phyloP scores from a whole-genome alignment of 2,113 vertebrate species.

The Sorex fumeus region DNA sequence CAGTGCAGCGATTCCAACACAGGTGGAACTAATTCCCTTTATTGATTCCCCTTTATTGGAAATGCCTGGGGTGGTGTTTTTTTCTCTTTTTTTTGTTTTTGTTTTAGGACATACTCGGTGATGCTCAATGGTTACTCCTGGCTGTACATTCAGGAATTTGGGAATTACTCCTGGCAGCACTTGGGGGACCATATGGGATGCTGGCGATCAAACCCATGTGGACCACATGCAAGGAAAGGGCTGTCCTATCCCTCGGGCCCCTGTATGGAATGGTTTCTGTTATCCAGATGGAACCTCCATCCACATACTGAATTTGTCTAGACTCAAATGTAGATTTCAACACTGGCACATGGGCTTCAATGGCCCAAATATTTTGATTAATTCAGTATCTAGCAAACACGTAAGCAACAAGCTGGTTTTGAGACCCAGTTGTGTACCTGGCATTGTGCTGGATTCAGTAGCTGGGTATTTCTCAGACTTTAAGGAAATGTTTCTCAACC shows the following conservation, averaged over 20 bases:
- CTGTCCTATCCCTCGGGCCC: no score
- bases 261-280: neutral
- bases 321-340: slow-evolving; percentile 44
- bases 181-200: no score
- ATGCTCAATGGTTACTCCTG: no score
- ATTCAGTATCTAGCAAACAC: neutral
- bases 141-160: no score
- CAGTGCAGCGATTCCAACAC: neutral
- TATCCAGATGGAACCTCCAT: neutral
- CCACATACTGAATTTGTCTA: neutral
- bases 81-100: no score
- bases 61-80: neutral
- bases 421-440: neutral
- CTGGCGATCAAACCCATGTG: no score
- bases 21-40: neutral
- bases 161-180: no score
- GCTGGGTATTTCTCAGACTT: neutral
- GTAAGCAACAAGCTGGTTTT: slow-evolving; percentile 31
- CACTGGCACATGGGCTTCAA: neutral
- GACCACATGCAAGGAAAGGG: no score
- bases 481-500: neutral
- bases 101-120: no score
- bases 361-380: neutral
- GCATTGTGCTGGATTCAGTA: neutral
- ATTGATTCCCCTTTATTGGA: slow-evolving; percentile 12